Percentiles rank a stretch among this genome's conserved stretches.
Evolutionary conservation across 2,113 vertebrate genomes (phyloP).

Genomic region (Conger conger): DNA sequence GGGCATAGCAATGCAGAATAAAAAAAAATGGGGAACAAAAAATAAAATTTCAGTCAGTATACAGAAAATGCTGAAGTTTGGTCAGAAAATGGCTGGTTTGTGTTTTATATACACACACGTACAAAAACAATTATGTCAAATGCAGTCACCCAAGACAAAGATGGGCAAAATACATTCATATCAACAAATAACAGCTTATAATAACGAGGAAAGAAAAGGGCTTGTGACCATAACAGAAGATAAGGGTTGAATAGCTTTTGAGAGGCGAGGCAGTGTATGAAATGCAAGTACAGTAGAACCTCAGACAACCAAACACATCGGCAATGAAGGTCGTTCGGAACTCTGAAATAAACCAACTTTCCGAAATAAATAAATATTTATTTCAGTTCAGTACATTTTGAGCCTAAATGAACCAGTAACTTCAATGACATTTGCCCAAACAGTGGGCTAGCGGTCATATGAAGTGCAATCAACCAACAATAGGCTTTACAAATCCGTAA

Average conservation of each 20-base stretch:
- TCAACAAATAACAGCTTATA: conserved; percentile 77
- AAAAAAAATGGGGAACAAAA: conserved; percentile 88
- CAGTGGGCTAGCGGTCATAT: no score
- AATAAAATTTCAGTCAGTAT: conserved; percentile 99
- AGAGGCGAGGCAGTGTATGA: conserved; percentile 77
- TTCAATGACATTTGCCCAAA: no score
- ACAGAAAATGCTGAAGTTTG: conserved; percentile 99
- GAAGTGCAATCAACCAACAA: no score
- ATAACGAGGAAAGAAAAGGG: conserved; percentile 67
- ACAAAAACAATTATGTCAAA: conserved; percentile 89
- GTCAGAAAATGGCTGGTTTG: conserved; percentile 99
- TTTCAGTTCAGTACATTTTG: no score
- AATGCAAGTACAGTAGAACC: no score
- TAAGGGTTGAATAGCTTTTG: conserved; percentile 70
- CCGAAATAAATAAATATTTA: no score
- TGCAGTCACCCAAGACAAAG: conserved; percentile 91
- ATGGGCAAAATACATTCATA: conserved; percentile 89
- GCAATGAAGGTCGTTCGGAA: no score
- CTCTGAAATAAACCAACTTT: no score
- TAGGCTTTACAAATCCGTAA: no score
- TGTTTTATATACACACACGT: conserved; percentile 73
- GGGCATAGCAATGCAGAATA: conserved; percentile 81
- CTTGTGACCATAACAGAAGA: conserved; percentile 82
- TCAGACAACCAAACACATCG: no score
- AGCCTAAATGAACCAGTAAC: no score